phyloP scores from a whole-genome alignment of 2,888 invertebrate species.

The Lasioglossum villosulum region DNA sequence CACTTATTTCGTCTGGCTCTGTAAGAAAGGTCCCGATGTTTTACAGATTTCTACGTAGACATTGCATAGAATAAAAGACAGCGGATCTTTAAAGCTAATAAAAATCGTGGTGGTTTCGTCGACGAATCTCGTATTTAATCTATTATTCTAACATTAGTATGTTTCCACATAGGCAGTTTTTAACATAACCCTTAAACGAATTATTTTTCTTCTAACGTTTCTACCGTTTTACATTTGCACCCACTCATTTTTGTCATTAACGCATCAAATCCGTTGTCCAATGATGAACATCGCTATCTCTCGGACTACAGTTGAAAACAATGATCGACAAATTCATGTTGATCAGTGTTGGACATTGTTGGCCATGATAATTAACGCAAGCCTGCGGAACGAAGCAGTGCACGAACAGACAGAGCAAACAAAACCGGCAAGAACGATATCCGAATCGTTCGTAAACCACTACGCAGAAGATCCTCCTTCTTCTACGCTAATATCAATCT shows the following conservation, averaged over 20 bases:
- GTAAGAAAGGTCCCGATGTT: neutral
- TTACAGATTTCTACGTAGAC: neutral
- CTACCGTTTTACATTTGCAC: too few species aligned
- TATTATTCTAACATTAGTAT: too few species aligned
- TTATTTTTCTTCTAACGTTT: too few species aligned
- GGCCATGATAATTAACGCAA: neutral
- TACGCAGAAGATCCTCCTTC: neutral
- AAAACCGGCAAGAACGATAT: neutral
- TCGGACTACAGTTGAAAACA: too few species aligned
- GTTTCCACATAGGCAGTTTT: too few species aligned
- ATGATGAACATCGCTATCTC: too few species aligned
- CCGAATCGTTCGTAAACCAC: constrained; percentile 24
- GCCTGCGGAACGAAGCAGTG: constrained; percentile 6
- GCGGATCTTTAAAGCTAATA: too few species aligned
- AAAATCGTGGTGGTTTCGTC: too few species aligned
- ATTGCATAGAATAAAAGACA: neutral
- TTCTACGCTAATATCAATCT: constrained; percentile 41
- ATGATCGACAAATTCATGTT: neutral
- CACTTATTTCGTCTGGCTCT: neutral
- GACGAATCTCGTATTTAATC: too few species aligned
- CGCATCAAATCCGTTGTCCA: too few species aligned
- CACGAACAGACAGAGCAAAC: neutral
- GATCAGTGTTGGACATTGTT: neutral
- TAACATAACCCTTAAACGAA: too few species aligned
- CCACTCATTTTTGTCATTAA: too few species aligned